phyloP scores from a whole-genome alignment of 1,140 invertebrate genomes.

The Magallana gigas region DNA sequence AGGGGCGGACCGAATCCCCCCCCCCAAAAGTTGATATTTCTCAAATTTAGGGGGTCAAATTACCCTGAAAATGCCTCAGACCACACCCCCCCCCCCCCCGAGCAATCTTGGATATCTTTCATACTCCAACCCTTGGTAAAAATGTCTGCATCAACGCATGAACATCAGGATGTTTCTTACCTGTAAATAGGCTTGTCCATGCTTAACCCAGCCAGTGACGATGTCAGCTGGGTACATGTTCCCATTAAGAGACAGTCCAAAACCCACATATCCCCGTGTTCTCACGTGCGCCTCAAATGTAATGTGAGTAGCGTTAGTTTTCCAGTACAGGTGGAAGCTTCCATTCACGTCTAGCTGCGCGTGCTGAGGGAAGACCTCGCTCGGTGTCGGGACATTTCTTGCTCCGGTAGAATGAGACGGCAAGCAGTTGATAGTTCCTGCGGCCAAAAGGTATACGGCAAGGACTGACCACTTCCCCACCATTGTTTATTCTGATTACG shows the following conservation, averaged over 20 bases:
- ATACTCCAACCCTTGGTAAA: no score
- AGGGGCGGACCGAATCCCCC: no score
- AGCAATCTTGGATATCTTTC: no score
- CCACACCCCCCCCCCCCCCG: no score
- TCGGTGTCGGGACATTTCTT: constrained; percentile 12
- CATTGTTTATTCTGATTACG: not conserved
- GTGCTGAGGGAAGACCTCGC: constrained; percentile 10
- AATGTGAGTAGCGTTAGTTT: constrained; percentile 51
- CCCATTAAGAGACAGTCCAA: constrained; percentile 88
- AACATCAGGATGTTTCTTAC: constrained; percentile 8
- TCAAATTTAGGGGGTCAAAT: no score
- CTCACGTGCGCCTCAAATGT: constrained; percentile 54
- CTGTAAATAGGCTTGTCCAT: constrained; percentile 80
- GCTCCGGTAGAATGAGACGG: not conserved
- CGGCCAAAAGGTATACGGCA: not conserved
- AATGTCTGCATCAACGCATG: no score
- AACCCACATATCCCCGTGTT: constrained; percentile 86
- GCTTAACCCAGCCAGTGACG: constrained; percentile 89
- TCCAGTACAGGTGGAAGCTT: constrained; percentile 50
- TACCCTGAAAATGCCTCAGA: no score
- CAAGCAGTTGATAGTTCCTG: not conserved
- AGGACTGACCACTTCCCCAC: not conserved
- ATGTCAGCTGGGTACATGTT: constrained; percentile 90
- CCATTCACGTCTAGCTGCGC: constrained; percentile 38
- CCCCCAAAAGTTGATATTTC: no score